Conservation (phyloP, 2,113 vertebrate species). For the Rynchops niger region DNA sequence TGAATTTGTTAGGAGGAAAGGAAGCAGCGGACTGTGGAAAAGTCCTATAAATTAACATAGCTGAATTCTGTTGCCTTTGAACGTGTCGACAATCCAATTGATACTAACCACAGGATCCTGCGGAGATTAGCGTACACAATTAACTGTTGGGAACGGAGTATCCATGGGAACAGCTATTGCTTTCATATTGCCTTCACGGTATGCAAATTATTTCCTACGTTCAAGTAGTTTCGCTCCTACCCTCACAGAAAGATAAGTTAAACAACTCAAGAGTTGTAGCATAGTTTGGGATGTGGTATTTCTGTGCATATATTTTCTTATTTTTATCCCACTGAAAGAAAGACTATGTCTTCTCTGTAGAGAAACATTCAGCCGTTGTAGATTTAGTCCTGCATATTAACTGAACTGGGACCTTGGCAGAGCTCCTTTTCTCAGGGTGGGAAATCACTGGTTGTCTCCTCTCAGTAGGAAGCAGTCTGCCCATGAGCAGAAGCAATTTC, state of each 20-base stretch:
- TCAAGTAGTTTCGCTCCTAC: background rate
- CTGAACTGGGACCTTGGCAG: background rate
- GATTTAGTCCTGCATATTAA: fast-evolving
- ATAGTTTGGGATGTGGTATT: background rate
- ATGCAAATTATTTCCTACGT: slow-evolving; percentile 54
- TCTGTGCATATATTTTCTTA: background rate
- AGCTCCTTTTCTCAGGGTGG: background rate
- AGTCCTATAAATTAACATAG: slow-evolving; percentile 16
- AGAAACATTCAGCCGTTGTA: background rate
- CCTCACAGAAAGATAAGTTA: background rate
- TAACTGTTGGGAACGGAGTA: slow-evolving; percentile 39
- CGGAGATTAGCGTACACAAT: slow-evolving; percentile 57
- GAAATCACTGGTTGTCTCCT: background rate
- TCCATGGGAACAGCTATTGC: slow-evolving; percentile 60
- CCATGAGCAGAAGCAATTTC: background rate
- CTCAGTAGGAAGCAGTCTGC: background rate
- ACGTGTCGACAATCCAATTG: slow-evolving; percentile 20
- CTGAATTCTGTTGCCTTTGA: slow-evolving; percentile 19
- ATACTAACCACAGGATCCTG: slow-evolving; percentile 33
- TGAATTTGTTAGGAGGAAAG: slow-evolving; percentile 13
- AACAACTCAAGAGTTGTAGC: background rate
- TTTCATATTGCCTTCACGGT: background rate
- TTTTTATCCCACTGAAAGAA: background rate
- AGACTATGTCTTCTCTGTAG: background rate
- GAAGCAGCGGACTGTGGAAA: background rate